Evolutionary conservation across 2,797 vertebrate genomes (phyloP), one percentile per base, ranked within the genome.

Genomic region (Ctenopoma kingsleyae): DNA sequence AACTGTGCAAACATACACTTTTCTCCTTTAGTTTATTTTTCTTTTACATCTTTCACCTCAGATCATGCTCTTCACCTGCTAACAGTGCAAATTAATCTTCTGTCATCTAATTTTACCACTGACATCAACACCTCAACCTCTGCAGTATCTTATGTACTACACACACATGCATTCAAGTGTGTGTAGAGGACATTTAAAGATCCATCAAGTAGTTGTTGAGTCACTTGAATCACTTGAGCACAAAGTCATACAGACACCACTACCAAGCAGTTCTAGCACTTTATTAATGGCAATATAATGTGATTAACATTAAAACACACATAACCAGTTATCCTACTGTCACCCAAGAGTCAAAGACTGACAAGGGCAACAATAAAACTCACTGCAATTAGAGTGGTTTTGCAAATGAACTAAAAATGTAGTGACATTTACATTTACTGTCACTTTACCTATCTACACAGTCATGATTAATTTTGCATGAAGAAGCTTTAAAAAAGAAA

Each of bases 1-100:
- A 63, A 76, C 72, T 50, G 48, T 51, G 40, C 6, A 48, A 78
- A 81, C 72, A 62, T 51, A 52, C 46, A 74, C 58, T 80, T 88
- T 78, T 76, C 54, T 63, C 15, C 47, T 66, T 81, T 40, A 53
- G 17, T 65, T 55, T 25, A 16, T 65, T 58, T 52, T 48, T 52
- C 36, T 58, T 32, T 40, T 23, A 40, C 22, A 17, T 46, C 53
- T 47, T 66, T 48, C 15, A 49, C 51, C 52, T 67, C 8, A 0
- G 0, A 19, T 61, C 48, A 47, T 17, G 20, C 53, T 54, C 23
- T 32, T 56, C 19, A 67, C 41, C 71, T 58, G 35, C 19, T 30
- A 59, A 11, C 50, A 1, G 20, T 22, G 47, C 3, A 36, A 50
- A 53, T 62, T 53, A 52, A 73, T 40, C 32, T 57, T 55, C 27